Percentiles rank a stretch among this genome's conserved stretches.
These are phyloP conservation scores for Mionectes macconnelli DNA, from an alignment of 2,113 vertebrate species.

Conservation along the genomic window DNA sequence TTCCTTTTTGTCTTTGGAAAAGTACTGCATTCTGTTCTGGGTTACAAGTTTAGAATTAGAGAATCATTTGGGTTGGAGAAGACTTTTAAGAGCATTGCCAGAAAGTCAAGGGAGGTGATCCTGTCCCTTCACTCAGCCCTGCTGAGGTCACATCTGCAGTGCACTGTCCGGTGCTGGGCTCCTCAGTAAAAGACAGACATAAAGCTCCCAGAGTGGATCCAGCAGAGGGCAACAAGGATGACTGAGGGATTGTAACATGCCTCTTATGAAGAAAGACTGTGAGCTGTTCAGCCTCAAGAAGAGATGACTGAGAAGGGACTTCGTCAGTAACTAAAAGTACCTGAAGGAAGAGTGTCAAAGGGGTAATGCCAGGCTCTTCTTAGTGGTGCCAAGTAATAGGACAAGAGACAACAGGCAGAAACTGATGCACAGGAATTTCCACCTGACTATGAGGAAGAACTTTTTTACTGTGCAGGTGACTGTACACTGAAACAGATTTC, in stretches of 20 bases:
- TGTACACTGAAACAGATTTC: background rate
- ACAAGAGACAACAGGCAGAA: background rate
- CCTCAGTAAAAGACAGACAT: background rate
- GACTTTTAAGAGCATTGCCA: background rate
- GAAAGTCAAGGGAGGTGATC: too few species aligned
- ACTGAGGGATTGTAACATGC: too few species aligned
- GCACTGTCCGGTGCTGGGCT: background rate
- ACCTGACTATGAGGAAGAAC: background rate
- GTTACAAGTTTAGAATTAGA: background rate
- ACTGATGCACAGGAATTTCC: background rate
- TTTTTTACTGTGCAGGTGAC: background rate
- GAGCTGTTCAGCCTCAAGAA: too few species aligned
- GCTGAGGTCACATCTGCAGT: too few species aligned
- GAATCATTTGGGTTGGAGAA: background rate
- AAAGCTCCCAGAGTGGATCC: background rate
- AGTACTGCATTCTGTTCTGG: background rate
- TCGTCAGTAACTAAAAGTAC: too few species aligned
- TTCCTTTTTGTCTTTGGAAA: background rate
- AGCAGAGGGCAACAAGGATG: background rate
- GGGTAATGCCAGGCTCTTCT: too few species aligned
- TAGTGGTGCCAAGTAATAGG: too few species aligned
- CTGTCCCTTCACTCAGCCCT: too few species aligned
- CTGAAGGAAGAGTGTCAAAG: too few species aligned
- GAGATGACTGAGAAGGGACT: too few species aligned
- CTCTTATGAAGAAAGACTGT: too few species aligned